Evolutionary conservation across 2,113 vertebrate genomes (phyloP).

Genomic region (Mobula birostris): DNA sequence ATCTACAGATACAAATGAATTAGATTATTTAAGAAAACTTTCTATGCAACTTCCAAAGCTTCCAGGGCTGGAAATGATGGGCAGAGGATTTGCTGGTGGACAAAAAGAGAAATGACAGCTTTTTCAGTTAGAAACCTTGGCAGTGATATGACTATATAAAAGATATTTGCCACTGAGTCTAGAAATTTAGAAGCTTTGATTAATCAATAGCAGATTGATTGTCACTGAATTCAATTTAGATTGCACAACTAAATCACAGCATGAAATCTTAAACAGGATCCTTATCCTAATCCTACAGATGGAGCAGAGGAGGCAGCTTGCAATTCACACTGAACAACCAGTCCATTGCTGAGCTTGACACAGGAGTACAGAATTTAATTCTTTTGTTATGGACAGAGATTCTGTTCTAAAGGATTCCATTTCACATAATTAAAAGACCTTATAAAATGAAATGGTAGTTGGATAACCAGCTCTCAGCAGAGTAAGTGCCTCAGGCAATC

Average conservation of each 20-base stretch:
- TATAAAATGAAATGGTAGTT: slow-evolving; percentile 65
- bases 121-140: background rate
- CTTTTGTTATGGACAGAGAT: background rate
- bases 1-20: background rate
- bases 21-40: background rate
- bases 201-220: background rate
- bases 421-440: slow-evolving; percentile 84
- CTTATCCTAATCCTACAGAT: background rate
- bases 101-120: background rate
- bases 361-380: background rate
- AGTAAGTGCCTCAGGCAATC: slow-evolving; percentile 79
- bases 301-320: background rate
- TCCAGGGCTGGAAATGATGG: background rate
- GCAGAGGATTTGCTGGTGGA: background rate
- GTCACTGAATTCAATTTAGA: too few relatives aligned
- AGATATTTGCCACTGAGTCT: background rate
- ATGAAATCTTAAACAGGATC: background rate
- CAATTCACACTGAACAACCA: background rate
- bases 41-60: background rate
- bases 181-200: background rate
- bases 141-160: background rate
- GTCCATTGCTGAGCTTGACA: background rate
- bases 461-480: slow-evolving; percentile 89
- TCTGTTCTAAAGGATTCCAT: slow-evolving; percentile 63
- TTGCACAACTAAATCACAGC: background rate